These are phyloP conservation scores for Philopedon plagiatum DNA, from an alignment of 2,888 invertebrate species.

Conservation along the genomic window DNA sequence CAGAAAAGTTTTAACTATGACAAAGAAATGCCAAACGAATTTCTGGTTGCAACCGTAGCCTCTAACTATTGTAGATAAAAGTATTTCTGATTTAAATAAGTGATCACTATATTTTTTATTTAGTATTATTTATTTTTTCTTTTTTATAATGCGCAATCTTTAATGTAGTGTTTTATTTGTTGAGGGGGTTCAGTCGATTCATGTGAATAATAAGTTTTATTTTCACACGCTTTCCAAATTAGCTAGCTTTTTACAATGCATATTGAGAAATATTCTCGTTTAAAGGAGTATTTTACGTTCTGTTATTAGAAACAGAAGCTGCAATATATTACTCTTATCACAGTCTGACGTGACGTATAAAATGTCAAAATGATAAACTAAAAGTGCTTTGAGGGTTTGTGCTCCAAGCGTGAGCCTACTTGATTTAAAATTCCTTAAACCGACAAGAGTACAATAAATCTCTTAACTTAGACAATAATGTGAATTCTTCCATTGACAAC, in stretches of 20 bases:
- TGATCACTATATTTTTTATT: conserved; percentile 2
- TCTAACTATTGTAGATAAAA: conserved; percentile 4
- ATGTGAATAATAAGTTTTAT: not conserved
- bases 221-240: conserved; percentile 3
- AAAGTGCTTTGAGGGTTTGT: no score
- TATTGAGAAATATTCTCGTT: not conserved
- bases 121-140: conserved; percentile 31
- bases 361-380: no score
- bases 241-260: not conserved
- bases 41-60: no score
- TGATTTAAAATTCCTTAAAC: no score
- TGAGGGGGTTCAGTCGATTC: not conserved
- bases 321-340: no score
- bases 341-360: no score
- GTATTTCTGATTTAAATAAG: conserved; percentile 14
- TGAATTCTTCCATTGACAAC: no score
- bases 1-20: no score
- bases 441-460: no score
- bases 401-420: no score
- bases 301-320: not conserved
- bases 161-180: conserved; percentile 7
- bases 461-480: no score
- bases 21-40: no score
- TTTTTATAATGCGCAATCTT: conserved; percentile 20
- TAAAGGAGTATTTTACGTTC: not conserved